Evolutionary conservation across 2,797 vertebrate species (phyloP).

Genomic region (Allobates femoralis): DNA sequence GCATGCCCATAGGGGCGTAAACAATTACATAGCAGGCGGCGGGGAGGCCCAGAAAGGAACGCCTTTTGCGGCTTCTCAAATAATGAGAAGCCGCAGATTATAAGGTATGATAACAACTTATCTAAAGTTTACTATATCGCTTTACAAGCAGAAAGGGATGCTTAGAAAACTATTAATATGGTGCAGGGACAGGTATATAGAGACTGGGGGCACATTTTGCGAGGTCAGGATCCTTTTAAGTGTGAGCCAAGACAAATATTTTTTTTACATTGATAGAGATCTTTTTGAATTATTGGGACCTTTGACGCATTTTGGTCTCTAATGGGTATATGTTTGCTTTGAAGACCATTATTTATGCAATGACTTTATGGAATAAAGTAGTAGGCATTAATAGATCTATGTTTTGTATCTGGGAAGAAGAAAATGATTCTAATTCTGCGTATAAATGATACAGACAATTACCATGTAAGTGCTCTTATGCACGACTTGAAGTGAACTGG

Average conservation of each 20-base stretch:
- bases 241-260: neutral
- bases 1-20: no score
- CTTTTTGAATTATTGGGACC: neutral
- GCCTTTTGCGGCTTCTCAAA: no score
- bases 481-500: neutral
- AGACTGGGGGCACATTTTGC: no score
- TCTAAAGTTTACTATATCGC: no score
- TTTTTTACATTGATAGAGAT: neutral
- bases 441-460: conserved; percentile 33
- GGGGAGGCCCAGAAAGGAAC: no score
- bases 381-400: neutral
- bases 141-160: no score
- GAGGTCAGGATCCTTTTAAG: no score
- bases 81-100: no score
- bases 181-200: no score
- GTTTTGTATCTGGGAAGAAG: neutral
- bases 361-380: neutral
- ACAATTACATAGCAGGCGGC: no score
- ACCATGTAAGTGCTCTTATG: conserved; percentile 23
- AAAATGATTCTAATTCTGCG: conserved; percentile 1
- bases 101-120: no score
- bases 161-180: no score
- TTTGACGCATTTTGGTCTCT: neutral
- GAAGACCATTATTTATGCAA: neutral
- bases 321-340: neutral